These are phyloP conservation scores for Syncerus caffer DNA, from an alignment of 2,797 vertebrate genomes.

Conservation along the genomic window DNA sequence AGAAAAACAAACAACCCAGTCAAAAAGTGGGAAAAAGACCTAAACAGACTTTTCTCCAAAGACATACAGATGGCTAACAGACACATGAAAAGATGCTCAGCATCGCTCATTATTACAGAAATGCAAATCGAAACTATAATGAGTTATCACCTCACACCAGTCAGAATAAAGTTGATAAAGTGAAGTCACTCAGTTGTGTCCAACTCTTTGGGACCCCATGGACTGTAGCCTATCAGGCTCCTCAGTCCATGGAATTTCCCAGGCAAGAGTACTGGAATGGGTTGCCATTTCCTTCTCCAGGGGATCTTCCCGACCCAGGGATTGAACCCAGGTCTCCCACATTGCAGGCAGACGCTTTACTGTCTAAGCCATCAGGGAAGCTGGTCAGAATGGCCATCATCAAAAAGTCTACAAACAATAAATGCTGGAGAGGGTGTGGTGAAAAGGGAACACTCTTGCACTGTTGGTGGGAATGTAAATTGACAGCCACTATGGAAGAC, in stretches of 20 bases:
- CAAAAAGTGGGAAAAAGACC: background rate
- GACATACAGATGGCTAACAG: background rate
- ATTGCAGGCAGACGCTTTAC: background rate
- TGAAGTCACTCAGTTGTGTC: background rate
- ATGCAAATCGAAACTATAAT: background rate
- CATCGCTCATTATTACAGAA: background rate
- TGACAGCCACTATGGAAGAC: background rate
- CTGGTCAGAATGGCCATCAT: background rate
- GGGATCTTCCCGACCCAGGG: background rate
- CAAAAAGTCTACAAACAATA: background rate
- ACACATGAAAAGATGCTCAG: background rate
- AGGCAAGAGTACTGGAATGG: background rate
- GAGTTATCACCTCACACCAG: background rate
- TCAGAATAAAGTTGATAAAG: background rate
- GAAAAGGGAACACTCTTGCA: background rate
- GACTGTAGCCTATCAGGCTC: background rate
- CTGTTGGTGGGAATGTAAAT: background rate
- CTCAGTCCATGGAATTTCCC: background rate
- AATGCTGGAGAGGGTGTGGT: background rate
- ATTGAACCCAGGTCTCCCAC: background rate
- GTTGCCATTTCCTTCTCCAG: background rate
- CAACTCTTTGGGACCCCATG: background rate
- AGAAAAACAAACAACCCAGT: background rate
- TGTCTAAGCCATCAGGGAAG: background rate
- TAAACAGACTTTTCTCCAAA: background rate